Percentiles rank a stretch among this genome's conserved stretches.
Conservation (phyloP, 2,888 invertebrate species). For the Dryobota labecula region DNA sequence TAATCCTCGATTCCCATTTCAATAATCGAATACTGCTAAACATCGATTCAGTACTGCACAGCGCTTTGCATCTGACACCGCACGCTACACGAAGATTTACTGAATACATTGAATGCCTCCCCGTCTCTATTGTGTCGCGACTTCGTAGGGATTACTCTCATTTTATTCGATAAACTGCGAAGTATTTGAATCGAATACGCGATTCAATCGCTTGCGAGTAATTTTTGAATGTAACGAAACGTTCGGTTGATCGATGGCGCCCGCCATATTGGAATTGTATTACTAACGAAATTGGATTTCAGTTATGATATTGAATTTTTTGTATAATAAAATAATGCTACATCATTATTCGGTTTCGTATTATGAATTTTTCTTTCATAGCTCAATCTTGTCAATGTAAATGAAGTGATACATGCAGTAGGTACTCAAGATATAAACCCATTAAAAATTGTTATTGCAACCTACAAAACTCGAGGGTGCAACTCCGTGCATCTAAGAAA, state of each 20-base stretch:
- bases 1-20: slow-evolving; percentile 67
- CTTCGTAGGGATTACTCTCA: slow-evolving; percentile 60
- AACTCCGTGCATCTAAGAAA: slow-evolving; percentile 23
- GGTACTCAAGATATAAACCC: slow-evolving; percentile 3
- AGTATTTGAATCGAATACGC: slow-evolving; percentile 61
- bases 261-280: slow-evolving; percentile 61
- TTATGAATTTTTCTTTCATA: background rate
- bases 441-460: slow-evolving; percentile 15
- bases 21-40: slow-evolving; percentile 70
- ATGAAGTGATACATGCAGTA: slow-evolving; percentile 1
- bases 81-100: slow-evolving; percentile 72
- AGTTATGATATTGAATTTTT: slow-evolving; percentile 30
- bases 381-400: background rate
- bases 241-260: slow-evolving; percentile 69
- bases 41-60: slow-evolving; percentile 61
- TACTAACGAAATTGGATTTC: slow-evolving; percentile 38
- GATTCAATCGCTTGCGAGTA: slow-evolving; percentile 62
- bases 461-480: background rate
- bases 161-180: slow-evolving; percentile 67
- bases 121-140: slow-evolving; percentile 63
- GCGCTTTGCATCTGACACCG: slow-evolving; percentile 73
- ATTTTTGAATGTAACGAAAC: slow-evolving; percentile 68
- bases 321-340: slow-evolving; percentile 1
- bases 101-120: slow-evolving; percentile 68
- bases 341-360: slow-evolving; percentile 21